Conservation (phyloP, 2,888 invertebrate species). For the Glyphotaelius pellucidus region DNA sequence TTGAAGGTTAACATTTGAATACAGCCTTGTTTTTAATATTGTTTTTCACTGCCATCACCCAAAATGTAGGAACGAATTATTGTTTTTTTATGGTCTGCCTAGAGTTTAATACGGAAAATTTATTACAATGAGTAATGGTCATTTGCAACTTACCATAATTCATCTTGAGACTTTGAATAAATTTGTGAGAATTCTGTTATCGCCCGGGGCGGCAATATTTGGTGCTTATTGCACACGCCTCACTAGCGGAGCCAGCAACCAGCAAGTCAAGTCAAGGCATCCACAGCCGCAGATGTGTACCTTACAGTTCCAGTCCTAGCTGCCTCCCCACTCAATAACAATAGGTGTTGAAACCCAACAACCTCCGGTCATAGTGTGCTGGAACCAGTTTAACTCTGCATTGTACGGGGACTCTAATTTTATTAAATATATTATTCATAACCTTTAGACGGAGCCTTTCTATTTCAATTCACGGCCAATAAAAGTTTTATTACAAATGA, state of each 20-base stretch:
- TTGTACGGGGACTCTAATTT: conserved; percentile 11
- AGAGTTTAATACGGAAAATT: conserved; percentile 29
- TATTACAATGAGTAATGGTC: conserved; percentile 42
- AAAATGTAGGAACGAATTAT: conserved; percentile 2
- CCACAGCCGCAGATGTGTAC: conserved; percentile 16
- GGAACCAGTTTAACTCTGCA: conserved; percentile 38
- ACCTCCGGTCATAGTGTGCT: conserved; percentile 25
- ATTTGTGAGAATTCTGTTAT: conserved; percentile 41
- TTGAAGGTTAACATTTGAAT: conserved; percentile 22
- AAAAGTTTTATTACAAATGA: conserved; percentile 49
- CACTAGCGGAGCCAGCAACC: not conserved
- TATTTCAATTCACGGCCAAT: conserved; percentile 54
- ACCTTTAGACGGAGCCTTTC: conserved; percentile 46
- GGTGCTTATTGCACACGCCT: conserved; percentile 24
- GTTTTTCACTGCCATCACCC: not conserved
- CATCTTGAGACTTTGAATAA: conserved; percentile 36
- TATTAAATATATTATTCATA: conserved; percentile 24
- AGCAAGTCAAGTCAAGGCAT: not conserved
- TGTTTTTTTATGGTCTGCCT: conserved; percentile 16
- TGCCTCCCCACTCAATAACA: conserved; percentile 23
- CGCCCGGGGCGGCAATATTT: conserved; percentile 24
- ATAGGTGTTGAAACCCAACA: conserved; percentile 40
- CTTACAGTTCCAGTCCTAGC: not conserved
- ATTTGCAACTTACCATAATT: conserved; percentile 45
- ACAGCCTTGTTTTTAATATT: conserved; percentile 16